Percentiles rank a stretch among this genome's conserved stretches.
These are phyloP conservation scores for Dolichotis patagonum DNA, from an alignment of 2,113 vertebrate genomes.

Conservation along the genomic window DNA sequence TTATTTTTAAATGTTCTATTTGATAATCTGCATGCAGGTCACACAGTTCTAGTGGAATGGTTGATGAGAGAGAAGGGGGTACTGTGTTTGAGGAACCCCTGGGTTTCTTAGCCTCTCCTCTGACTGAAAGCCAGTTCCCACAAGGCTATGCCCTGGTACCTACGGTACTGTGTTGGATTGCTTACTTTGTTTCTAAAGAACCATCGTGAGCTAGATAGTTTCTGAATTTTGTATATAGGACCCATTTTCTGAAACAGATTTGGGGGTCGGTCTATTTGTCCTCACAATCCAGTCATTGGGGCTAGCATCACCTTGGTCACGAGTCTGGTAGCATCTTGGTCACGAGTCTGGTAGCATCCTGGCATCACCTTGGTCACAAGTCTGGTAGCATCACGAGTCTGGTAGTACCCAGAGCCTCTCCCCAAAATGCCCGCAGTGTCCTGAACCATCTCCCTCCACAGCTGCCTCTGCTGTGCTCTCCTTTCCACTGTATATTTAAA, in stretches of 20 bases:
- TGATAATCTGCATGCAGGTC: neutral
- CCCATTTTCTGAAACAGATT: neutral
- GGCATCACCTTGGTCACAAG: too few species aligned
- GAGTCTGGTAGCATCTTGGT: fast-evolving
- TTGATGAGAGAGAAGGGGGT: neutral
- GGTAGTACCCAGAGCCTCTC: fast-evolving
- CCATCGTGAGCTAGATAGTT: neutral
- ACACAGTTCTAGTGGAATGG: neutral
- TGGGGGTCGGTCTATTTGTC: neutral
- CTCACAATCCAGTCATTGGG: neutral
- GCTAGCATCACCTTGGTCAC: fast-evolving
- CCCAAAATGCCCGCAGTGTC: too few species aligned
- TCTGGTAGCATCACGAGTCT: fast-evolving
- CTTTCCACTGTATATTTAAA: neutral
- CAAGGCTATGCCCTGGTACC: neutral
- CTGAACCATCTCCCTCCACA: fast-evolving
- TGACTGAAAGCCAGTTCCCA: neutral
- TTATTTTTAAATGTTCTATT: neutral
- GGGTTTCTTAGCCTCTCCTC: neutral
- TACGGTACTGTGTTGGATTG: neutral
- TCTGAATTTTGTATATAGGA: neutral
- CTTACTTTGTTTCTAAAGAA: neutral
- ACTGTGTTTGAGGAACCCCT: neutral
- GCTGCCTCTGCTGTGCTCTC: neutral
- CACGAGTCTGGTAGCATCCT: too few species aligned